These are phyloP conservation scores for Lordiphosa stackelbergi DNA, from an alignment of 1,140 invertebrate species.

Conservation along the genomic window DNA sequence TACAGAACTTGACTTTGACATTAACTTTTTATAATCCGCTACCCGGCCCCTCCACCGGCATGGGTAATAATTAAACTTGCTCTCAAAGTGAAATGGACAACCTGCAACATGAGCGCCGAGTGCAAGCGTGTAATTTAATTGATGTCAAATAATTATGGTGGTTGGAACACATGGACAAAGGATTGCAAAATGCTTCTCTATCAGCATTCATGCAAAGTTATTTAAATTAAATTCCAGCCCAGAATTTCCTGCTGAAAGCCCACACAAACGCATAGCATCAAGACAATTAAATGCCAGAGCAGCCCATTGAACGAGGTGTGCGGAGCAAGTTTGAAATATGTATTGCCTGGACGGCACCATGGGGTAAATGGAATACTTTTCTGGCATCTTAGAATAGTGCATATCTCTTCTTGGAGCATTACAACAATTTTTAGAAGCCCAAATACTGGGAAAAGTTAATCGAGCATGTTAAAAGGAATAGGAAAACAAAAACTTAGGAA, in stretches of 20 bases:
- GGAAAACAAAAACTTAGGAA: too few relatives aligned
- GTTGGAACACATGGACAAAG: constrained; percentile 7
- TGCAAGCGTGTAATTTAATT: constrained; percentile 59
- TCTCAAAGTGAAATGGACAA: constrained; percentile 47
- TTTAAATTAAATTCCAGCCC: constrained; percentile 71
- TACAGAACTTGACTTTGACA: constrained; percentile 28
- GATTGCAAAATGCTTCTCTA: constrained; percentile 36
- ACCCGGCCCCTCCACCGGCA: constrained; percentile 15
- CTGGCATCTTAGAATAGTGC: too few relatives aligned
- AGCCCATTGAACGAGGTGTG: constrained; percentile 28
- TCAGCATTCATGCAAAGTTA: constrained; percentile 51
- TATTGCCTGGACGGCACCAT: constrained; percentile 14
- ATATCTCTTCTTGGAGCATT: too few relatives aligned
- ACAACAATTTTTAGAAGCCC: too few relatives aligned
- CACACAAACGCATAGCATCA: constrained; percentile 37
- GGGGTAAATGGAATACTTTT: too few relatives aligned
- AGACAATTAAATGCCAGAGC: constrained; percentile 68
- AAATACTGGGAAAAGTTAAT: too few relatives aligned
- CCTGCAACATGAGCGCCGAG: constrained; percentile 37
- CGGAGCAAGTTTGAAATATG: constrained; percentile 43
- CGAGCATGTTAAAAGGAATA: too few relatives aligned
- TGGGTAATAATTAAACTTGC: constrained; percentile 65
- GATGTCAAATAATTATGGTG: constrained; percentile 34
- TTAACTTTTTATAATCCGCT: constrained; percentile 35
- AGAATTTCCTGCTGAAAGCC: constrained; percentile 16